Base-by-base conservation (phyloP, 2,113 vertebrate genomes). In the Harpagus bidentatus region DNA sequence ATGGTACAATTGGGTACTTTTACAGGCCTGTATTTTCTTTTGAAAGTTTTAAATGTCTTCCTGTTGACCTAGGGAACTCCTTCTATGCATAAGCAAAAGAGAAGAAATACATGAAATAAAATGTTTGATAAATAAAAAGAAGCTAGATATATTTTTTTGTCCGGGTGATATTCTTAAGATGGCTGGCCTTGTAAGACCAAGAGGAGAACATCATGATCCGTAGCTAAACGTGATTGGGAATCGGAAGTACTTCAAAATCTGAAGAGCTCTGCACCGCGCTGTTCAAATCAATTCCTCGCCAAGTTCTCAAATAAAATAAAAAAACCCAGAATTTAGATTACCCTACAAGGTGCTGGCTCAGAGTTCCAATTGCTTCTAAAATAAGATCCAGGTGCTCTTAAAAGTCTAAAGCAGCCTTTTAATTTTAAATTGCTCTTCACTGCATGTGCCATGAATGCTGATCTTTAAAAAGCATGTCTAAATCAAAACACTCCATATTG, bases 351-450 rank as follows among this genome's bases (percentile, higher is more conserved):
- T 97, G 90, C 85, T 95, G 70, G 76, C 95, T 95, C 53, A 92
- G 90, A 96, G 83, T 70, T 22, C 70, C 94, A 98, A 88, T 65
- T 96, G 88, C 93, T 97, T 97, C 97, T 97, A 97, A 98, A 98
- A 97, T 96, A 97, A 98, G 97, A 98, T 94, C 62, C 97, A 98
- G 96, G 97, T 97, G 94, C 94, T 97, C 89, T 94, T 86, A 78
- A 93, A 97, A 96, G 71, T 91, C 87, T 96, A 90, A 95, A 80
- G 66, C 72, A 94, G 70, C 16, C 63, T 95, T 96, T 94, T 97
- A 95, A 88, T 96, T 97, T 96, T 87, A 95, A 97, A 95, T 93
- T 95, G 83, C 79, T 95, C 72, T 96, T 96, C 82, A 61, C 63
- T 82, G 38, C 45, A 16, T 71, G 72, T 84, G 82, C 85, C 82